Evolutionary conservation across 2,113 vertebrate genomes (phyloP), one percentile per base, ranked within the genome.

Genomic region (Amazona vittata): DNA sequence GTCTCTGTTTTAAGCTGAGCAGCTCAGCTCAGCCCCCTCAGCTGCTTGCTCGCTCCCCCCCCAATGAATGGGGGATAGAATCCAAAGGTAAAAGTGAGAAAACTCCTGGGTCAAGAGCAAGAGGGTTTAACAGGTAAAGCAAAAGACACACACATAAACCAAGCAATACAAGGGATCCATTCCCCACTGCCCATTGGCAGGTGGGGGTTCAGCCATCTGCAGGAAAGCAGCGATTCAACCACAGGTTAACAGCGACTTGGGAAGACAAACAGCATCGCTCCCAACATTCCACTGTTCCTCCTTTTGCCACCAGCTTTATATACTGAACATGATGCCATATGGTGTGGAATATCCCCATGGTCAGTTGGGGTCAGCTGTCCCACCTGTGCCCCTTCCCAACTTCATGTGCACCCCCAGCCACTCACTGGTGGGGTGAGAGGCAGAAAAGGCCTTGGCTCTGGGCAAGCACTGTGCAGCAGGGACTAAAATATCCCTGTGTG

Each of bases 181-280:
- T 62, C 53, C 31, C 18, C 52, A 16, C 11, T 81, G 47, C 62
- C 46, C 60, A 8, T 28, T 17, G 21, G 20, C 21, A 57, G 49
- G 19, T 7, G 19, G 22, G 24, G 29, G 15, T 43, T 73, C 70
- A 69, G n/a, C 18, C 39, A 68, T 10, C 14, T 5, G 41, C 21
- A 16, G 53, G 29, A 69, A 86, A 43, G 69, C 53, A 25, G n/a
- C 29, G 44, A 5, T 81, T 47, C 14, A 13, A 13, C 26, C 17
- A 14, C 6, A 16, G n/a, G n/a, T 53, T 53, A 22, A 52, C 17
- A 20, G 29, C 33, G 17, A 68, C 67, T 22, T 16, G 46, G 39
- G 17, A 43, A 43, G 3, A 12, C 16, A 64, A 84, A 57, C 31
- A 43, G 8, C 11, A 10, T 33, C 0, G 0, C 17, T 62, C 35